Base-by-base conservation (phyloP, 2,113 vertebrate genomes). In the Phyllostomus hastatus region DNA sequence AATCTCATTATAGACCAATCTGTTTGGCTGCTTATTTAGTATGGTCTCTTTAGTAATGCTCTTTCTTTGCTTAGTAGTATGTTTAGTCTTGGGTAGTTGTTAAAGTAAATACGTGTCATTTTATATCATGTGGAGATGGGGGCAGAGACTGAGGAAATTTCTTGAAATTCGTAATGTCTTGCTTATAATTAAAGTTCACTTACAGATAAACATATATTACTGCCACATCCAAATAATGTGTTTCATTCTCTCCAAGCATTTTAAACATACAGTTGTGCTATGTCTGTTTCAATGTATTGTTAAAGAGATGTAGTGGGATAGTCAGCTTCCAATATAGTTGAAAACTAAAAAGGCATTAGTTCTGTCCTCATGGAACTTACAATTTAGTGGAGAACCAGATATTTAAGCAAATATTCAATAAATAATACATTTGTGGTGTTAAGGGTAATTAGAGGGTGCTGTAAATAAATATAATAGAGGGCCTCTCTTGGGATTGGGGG, bases 51-150 rank as follows among this genome's bases (percentile, higher is more conserved):
- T 0, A 57, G 19, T 81, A 46, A 73, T n/a, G 7, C 19, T 54
- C 7, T 88, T 83, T 88, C 7, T 88, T 84, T 88, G 78, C 38
- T 91, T 35, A 52, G 84, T 78, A 76, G 20, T 86, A 46, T 59
- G 43, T 87, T 87, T 88, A 38, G 26, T 89, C 79, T 90, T 52
- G 80, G 85, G 31, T 94, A 54, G 82, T 91, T 41, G 15, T 92
- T 95, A 41, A 72, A 54, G 17, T 69, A 87, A 78, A 35, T 88
- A 82, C 38, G 14, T 38, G 28, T n/a, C 92, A 61, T 88, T 81
- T 82, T 59, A 57, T 72, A 46, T n/a, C 64, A 28, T 59, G 48
- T 52, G 2, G 54, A 69, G 26, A 76, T 46, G 19, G 50, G 38
- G 24, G 50, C 64, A 80, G 70, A 90, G 57, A 73, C n/a, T 85